Evolutionary conservation across 1,140 invertebrate genomes (phyloP).

Genomic region (Scaptodrosophila lebanonensis): DNA sequence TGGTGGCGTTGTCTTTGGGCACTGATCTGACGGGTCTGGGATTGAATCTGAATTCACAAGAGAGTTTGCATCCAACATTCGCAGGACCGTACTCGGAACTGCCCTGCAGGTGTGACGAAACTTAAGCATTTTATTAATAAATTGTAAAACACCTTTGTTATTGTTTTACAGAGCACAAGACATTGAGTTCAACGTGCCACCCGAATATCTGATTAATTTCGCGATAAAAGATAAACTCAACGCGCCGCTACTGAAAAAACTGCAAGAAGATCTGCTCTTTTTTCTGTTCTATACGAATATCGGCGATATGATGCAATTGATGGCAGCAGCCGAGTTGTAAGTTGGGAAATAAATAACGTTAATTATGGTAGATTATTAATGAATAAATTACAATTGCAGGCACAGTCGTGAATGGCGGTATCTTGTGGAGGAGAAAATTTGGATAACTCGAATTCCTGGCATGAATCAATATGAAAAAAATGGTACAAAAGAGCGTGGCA

Average conservation of each 20-base stretch:
- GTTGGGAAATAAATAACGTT: too few species aligned
- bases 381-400: constrained; percentile 79
- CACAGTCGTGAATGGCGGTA: constrained; percentile 99
- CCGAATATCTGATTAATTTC: constrained; percentile 98
- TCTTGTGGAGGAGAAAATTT: constrained; percentile 99
- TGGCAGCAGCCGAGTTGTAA: constrained; percentile 97
- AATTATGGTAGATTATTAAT: too few species aligned
- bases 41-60: constrained; percentile 97
- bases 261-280: constrained; percentile 99
- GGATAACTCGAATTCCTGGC: constrained; percentile 98
- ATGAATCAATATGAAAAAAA: constrained; percentile 93
- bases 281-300: constrained; percentile 99
- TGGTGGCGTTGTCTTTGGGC: constrained; percentile 96
- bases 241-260: constrained; percentile 95
- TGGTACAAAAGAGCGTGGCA: constrained; percentile 95
- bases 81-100: constrained; percentile 98
- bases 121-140: neutral
- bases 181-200: constrained; percentile 98
- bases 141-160: neutral
- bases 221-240: constrained; percentile 95
- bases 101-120: constrained; percentile 84
- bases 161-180: constrained; percentile 89
- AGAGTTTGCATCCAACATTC: constrained; percentile 97
- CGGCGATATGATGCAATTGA: constrained; percentile 97
- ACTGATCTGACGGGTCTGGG: constrained; percentile 98